A percentile compares a stretch with the other conserved stretches of the same genome.
Evolutionary conservation across 2,888 invertebrate species (phyloP).

Genomic region (Xanthia icteritia): DNA sequence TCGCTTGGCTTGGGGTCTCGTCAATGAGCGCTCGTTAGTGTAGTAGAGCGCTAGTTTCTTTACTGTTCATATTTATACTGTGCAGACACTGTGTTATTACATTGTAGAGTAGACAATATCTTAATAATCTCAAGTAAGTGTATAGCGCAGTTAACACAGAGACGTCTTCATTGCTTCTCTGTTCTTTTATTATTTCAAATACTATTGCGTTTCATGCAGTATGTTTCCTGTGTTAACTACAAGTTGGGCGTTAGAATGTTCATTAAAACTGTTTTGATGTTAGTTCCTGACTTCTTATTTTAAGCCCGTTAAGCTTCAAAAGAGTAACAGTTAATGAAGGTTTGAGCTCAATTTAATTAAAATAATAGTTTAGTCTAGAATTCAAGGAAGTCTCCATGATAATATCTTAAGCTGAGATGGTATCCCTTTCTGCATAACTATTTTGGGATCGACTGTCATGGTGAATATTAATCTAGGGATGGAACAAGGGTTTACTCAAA

Average conservation of each 20-base stretch:
- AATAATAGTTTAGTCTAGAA: slow-evolving; percentile 3
- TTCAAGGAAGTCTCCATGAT: neutral
- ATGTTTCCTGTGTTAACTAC: neutral
- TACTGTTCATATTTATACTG: too few species aligned
- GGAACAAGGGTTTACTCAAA: neutral
- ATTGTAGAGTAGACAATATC: neutral
- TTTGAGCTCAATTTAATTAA: slow-evolving; percentile 1
- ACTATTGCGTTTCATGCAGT: neutral
- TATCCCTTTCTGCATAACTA: too few species aligned
- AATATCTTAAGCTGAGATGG: neutral
- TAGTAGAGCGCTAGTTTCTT: too few species aligned
- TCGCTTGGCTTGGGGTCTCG: too few species aligned
- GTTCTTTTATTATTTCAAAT: neutral
- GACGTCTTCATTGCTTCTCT: neutral
- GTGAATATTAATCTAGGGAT: neutral
- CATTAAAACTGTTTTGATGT: neutral
- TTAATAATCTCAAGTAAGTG: neutral
- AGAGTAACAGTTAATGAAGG: neutral
- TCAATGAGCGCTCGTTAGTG: too few species aligned
- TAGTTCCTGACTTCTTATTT: neutral
- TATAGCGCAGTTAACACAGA: neutral
- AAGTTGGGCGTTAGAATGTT: neutral
- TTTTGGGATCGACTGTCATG: neutral
- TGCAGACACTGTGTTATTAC: neutral
- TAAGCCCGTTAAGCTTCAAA: neutral